These are phyloP conservation scores for Sinodicranocentrus sp. DNA, from an alignment of 2,888 invertebrate species.

Conservation along the genomic window DNA sequence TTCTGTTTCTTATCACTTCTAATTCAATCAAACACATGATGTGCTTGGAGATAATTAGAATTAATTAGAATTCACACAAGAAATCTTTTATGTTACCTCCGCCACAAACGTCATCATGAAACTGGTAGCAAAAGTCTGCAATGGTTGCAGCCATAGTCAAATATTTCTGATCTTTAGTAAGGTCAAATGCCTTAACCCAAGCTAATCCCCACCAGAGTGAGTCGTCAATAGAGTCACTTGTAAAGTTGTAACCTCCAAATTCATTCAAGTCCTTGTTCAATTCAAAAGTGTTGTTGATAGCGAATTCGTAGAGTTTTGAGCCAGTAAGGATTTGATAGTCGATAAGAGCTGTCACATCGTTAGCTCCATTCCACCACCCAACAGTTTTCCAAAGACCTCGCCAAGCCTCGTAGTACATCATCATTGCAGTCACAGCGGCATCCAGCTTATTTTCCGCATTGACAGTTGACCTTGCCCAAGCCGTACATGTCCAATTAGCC, in stretches of 20 bases:
- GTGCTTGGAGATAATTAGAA: too few species aligned
- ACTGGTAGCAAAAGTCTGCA: slow-evolving; percentile 55
- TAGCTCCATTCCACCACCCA: slow-evolving; percentile 61
- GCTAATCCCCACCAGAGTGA: slow-evolving; percentile 51
- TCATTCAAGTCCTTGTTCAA: slow-evolving; percentile 54
- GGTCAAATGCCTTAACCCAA: slow-evolving; percentile 49
- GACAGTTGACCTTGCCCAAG: slow-evolving; percentile 44
- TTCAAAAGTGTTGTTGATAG: slow-evolving; percentile 52
- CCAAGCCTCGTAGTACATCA: slow-evolving; percentile 59
- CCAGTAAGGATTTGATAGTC: slow-evolving; percentile 48
- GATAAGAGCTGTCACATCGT: slow-evolving; percentile 38
- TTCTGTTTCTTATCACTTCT: too few species aligned
- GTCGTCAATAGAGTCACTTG: slow-evolving; percentile 54
- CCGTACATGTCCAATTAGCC: not conserved
- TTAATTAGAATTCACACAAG: too few species aligned
- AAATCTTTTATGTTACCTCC: slow-evolving; percentile 46
- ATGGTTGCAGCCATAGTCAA: slow-evolving; percentile 46
- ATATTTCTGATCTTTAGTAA: slow-evolving; percentile 43
- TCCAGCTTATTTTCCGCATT: slow-evolving; percentile 47
- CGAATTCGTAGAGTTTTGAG: slow-evolving; percentile 23
- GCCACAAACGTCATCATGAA: slow-evolving; percentile 51
- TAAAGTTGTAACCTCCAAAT: slow-evolving; percentile 50
- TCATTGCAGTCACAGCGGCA: slow-evolving; percentile 56
- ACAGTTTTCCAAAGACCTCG: slow-evolving; percentile 49
- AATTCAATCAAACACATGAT: too few species aligned